Evolutionary conservation across 2,888 invertebrate genomes (phyloP), one percentile per base, ranked within the genome.

Genomic region (Agrotis ipsilon): DNA sequence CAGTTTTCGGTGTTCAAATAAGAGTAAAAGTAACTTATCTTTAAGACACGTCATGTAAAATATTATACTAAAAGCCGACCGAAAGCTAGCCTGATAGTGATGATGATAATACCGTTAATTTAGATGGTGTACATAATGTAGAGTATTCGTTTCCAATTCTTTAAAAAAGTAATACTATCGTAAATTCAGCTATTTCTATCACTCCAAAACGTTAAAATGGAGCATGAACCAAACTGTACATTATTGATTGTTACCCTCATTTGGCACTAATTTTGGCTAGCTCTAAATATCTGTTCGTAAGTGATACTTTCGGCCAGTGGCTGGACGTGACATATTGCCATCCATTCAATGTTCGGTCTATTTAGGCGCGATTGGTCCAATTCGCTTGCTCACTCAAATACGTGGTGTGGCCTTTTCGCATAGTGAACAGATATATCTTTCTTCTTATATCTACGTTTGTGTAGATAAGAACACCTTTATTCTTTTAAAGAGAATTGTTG

Each of bases 321-420:
- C 62, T 72, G 72, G 18, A 18, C 4, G 45, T 58, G 65, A 61
- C 61, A 61, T 57, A n/a, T 52, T 32, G 68, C 68, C 16, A 62
- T 58, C 24, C 24, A 61, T 62, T 57, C 51, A 45, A 51, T 58
- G 61, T 62, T 39, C 61, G 51, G 46, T 39, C 55, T 57, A 68
- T 68, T 68, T n/a, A n/a, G n/a, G n/a, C n/a, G n/a, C n/a, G n/a
- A n/a, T n/a, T n/a, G n/a, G n/a, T n/a, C n/a, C n/a, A n/a, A n/a
- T n/a, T n/a, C n/a, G n/a, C n/a, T n/a, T n/a, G n/a, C n/a, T n/a
- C n/a, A n/a, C n/a, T n/a, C n/a, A n/a, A 52, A 32, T 21, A 62
- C 45, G 27, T 27, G 66, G 51, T 13, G 3, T 24, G 39, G 39
- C 11, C 2, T 39, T 39, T 39, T 39, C 39, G 39, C 9, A 39